Base-by-base conservation (phyloP, 2,797 vertebrate genomes). In the Mormyrops boulengeri region DNA sequence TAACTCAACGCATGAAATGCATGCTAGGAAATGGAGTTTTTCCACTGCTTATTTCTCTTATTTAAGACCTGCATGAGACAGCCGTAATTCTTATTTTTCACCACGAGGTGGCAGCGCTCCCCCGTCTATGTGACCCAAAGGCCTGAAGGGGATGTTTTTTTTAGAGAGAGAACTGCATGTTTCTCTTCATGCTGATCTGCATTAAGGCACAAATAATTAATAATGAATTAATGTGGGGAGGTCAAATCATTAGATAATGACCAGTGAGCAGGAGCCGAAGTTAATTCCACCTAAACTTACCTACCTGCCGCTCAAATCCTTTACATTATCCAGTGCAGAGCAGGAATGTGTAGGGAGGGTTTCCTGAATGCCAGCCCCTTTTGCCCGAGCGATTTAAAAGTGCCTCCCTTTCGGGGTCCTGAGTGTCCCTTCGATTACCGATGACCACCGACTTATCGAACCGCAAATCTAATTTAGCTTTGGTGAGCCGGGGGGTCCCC, bases 1-100 rank as follows among this genome's bases (percentile, higher is more conserved):
- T 7, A 62, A 26, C 22, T 19, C 26, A 22, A 66, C 1, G 6
- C 9, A 89, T 90, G 55, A 91, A 88, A 90, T 77, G 94, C 89
- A 94, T 93, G 91, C 93, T 95, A 95, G 95, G 95, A 95, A 91
- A 17, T 14, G 88, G 91, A 95, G 95, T 95, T 90, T 91, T 90
- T 7, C 5, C 49, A 38, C 26, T 12, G 50, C 53, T 52, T 12
- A 14, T 86, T 8, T 86, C 12, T 22, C 50, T 14, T 34, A 34
- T 34, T 7, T 38, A 2, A 80, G 8, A 84, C 17, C 17, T 47
- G 38, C 34, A 47, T 66, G 80, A 92, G 92, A 90, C 91, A 92
- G 88, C 60, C 8, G 9, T 66, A 66, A 69, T 69, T 66, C 26
- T 11, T 30, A 14, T 66, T 30, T 66, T 69, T 69, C 26, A 30